Percentiles rank a stretch among this genome's conserved stretches.
phyloP scores from a whole-genome alignment of 2,113 vertebrate genomes.

The Forbesichthys papilliferus region DNA sequence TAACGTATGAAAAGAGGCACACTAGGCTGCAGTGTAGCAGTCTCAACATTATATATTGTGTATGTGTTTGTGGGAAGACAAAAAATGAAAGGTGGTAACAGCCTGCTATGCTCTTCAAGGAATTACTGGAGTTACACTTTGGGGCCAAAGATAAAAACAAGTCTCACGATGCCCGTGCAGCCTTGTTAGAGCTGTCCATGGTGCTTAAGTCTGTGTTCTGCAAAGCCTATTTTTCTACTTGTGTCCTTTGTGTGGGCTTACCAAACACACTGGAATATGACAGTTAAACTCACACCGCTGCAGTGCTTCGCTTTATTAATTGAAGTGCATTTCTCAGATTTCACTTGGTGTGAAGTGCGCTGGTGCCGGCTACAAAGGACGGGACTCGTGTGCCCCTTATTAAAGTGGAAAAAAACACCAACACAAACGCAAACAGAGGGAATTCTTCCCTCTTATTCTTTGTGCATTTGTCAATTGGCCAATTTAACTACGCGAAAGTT shows the following conservation, averaged over 20 bases:
- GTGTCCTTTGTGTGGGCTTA: background rate
- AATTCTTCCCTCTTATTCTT: background rate
- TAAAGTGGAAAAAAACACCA: conserved; percentile 5
- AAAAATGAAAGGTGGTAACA: background rate
- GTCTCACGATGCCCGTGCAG: background rate
- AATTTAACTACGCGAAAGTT: background rate
- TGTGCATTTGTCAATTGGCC: background rate
- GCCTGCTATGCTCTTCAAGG: conserved; percentile 13
- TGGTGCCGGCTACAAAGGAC: too few relatives aligned
- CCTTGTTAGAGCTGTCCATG: conserved; percentile 35
- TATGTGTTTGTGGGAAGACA: conserved; percentile 8
- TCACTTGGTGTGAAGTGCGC: too few relatives aligned
- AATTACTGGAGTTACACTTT: conserved; percentile 4
- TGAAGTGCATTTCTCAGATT: too few relatives aligned
- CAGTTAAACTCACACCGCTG: too few relatives aligned
- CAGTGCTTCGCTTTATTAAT: too few relatives aligned
- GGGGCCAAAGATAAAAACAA: too few relatives aligned
- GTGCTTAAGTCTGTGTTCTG: conserved; percentile 36
- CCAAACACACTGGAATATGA: background rate
- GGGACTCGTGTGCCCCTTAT: conserved; percentile 1
- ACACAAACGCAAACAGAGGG: conserved; percentile 2
- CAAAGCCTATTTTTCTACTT: too few relatives aligned
- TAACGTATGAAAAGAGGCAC: too few relatives aligned
- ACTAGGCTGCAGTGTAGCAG: background rate
- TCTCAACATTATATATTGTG: conserved; percentile 28